Evolutionary conservation across 1,140 invertebrate genomes (phyloP), one percentile per base, ranked within the genome.

Genomic region (Oedothorax gibbosus): DNA sequence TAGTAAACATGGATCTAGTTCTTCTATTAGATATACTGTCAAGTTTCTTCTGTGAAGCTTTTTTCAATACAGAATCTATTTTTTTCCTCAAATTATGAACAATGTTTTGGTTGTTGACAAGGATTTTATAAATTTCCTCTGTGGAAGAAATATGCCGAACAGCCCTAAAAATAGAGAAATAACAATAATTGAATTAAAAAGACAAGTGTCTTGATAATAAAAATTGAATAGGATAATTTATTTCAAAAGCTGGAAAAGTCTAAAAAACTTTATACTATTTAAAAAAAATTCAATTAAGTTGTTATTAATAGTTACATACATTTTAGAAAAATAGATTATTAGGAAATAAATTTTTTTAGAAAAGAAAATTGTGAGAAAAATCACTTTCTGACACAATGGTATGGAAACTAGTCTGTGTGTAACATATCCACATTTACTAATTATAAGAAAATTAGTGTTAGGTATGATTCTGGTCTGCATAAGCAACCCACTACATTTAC

Each of bases 101-200:
- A 50, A 90, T 57, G 21, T 87, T 89, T 50, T 88, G 87, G 81
- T 90, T 90, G 78, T 88, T 90, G 53, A 88, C 89, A 60, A 91
- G 84, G 0, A 87, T 88, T 69, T 89, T 87, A 85, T 91, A 91
- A 49, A 91, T 87, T 15, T 88, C 87, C 83, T 90, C 89, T 65
- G 87, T 88, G 15, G 88, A 88, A 2, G 90, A 89, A 0, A 88
- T 86, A 35, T 85, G 68, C 7, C 35, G 21, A 57, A 66, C 20
- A 56, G 69, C 14, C 56, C 80, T 83, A 14, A 64, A 83, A 3
- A 71, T 53, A n/a, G 18, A 53, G 6, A 71, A 71, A 71, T 18
- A 18, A 15, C 15, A 20, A 18, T 0, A 18, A 6, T 51, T n/a
- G 3, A 71, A 6, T n/a, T 65, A n/a, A 12, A 8, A 65, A 65